Percentiles rank a stretch among this genome's conserved stretches.
Conservation (phyloP, 2,888 invertebrate genomes). For the Pomacea canaliculata region DNA sequence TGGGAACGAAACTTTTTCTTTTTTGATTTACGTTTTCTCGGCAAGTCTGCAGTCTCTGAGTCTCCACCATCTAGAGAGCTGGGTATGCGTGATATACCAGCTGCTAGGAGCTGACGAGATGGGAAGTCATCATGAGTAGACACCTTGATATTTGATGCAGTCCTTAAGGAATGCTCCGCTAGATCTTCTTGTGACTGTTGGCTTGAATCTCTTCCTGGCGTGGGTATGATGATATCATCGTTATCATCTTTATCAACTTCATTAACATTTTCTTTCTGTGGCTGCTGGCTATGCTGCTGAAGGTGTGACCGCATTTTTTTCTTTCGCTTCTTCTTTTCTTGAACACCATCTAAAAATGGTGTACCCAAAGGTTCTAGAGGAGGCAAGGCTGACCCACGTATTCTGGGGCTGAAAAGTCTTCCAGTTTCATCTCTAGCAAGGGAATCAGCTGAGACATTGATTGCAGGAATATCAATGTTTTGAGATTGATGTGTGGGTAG, state of each 20-base stretch:
- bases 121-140: constrained; percentile 24
- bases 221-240: constrained; percentile 11
- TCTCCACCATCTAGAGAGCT: constrained; percentile 14
- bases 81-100: constrained; percentile 18
- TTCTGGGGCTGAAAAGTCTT: constrained; percentile 14
- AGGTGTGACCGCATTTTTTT: constrained; percentile 23
- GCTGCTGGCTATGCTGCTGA: neutral
- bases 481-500: neutral
- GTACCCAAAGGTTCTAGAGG: constrained; percentile 47
- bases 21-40: constrained; percentile 22
- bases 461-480: neutral
- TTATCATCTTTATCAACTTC: constrained; percentile 24
- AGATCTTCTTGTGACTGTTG: constrained; percentile 6
- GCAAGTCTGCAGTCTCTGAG: constrained; percentile 13
- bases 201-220: constrained; percentile 27
- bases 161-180: constrained; percentile 30
- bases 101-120: constrained; percentile 14
- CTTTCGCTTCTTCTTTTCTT: constrained; percentile 27
- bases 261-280: constrained; percentile 24
- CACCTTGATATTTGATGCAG: constrained; percentile 38
- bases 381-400: constrained; percentile 19
- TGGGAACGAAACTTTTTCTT: constrained; percentile 19
- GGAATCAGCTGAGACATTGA: neutral
- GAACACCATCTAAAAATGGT: constrained; percentile 18
- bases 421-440: neutral